A percentile compares a stretch with the other conserved stretches of the same genome.
phyloP scores from a whole-genome alignment of 2,888 invertebrate genomes.

The Drosophila quasianomalipes region DNA sequence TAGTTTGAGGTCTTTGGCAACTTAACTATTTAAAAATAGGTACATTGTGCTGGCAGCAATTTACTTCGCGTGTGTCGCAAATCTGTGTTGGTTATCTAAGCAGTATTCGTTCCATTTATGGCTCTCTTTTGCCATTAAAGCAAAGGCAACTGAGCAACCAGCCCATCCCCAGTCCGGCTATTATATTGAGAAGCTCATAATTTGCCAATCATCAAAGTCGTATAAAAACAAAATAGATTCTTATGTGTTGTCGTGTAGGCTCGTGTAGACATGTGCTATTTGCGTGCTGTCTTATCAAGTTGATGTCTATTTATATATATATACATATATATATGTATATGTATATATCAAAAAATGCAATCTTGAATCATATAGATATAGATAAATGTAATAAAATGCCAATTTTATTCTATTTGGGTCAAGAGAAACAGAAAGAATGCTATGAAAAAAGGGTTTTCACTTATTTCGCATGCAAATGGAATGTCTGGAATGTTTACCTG shows the following conservation, averaged over 20 bases:
- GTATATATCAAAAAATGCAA: conserved; percentile 10
- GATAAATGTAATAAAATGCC: conserved; percentile 29
- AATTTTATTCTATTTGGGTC: conserved; percentile 16
- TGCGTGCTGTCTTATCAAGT: conserved; percentile 55
- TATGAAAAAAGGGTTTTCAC: conserved; percentile 1
- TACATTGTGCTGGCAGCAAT: background rate
- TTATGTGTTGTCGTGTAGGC: conserved; percentile 1
- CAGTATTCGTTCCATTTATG: conserved; percentile 20
- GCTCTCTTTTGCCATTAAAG: conserved; percentile 4
- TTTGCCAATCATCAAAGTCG: conserved; percentile 61
- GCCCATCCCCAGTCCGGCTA: conserved; percentile 46
- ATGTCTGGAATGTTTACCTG: conserved; percentile 34
- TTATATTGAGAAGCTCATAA: conserved; percentile 61
- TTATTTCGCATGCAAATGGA: conserved; percentile 52
- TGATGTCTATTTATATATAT: conserved; percentile 52
- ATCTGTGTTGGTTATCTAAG: conserved; percentile 15
- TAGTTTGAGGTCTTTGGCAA: background rate
- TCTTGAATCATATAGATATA: conserved; percentile 17
- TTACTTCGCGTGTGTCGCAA: background rate
- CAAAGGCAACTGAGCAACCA: background rate
- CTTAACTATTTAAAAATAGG: background rate
- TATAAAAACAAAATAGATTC: conserved; percentile 56
- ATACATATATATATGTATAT: background rate
- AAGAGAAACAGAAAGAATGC: conserved; percentile 2
- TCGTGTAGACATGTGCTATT: conserved; percentile 43